These are phyloP conservation scores for Pontoporia blainvillei DNA, from an alignment of 2,113 vertebrate species.

Conservation along the genomic window DNA sequence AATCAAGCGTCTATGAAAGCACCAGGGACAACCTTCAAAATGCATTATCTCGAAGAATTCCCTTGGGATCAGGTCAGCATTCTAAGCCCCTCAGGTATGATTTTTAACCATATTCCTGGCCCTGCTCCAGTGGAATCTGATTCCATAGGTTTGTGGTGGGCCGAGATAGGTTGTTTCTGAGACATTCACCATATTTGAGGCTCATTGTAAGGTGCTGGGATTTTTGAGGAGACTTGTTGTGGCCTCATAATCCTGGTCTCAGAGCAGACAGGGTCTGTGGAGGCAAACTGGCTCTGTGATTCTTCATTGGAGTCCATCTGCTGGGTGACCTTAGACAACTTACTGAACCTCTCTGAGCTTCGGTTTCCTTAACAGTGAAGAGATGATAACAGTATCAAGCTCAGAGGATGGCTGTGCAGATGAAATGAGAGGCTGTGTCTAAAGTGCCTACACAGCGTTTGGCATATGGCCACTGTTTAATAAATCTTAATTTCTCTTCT, in stretches of 20 bases:
- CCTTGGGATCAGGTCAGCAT: neutral
- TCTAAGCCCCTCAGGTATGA: neutral
- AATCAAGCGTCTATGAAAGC: neutral
- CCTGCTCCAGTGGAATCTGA: neutral
- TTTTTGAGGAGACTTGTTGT: neutral
- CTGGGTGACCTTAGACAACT: neutral
- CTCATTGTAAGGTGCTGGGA: neutral
- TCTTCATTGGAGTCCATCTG: neutral
- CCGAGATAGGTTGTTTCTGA: neutral
- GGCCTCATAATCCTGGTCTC: neutral
- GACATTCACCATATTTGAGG: neutral
- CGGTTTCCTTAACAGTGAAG: neutral
- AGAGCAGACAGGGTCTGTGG: neutral
- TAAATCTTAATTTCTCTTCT: neutral
- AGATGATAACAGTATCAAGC: neutral
- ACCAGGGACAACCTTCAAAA: neutral
- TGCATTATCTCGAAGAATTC: neutral
- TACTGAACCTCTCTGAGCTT: slow-evolving; percentile 22
- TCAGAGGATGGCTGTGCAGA: neutral
- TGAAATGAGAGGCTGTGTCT: neutral
- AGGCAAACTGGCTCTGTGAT: neutral
- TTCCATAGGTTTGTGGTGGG: neutral
- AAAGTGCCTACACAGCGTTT: neutral
- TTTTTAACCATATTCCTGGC: neutral
- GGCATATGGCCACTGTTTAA: neutral